Evolutionary conservation across 2,113 vertebrate genomes (phyloP), one percentile per base, ranked within the genome.

Genomic region (Pachypanchax playfairii): DNA sequence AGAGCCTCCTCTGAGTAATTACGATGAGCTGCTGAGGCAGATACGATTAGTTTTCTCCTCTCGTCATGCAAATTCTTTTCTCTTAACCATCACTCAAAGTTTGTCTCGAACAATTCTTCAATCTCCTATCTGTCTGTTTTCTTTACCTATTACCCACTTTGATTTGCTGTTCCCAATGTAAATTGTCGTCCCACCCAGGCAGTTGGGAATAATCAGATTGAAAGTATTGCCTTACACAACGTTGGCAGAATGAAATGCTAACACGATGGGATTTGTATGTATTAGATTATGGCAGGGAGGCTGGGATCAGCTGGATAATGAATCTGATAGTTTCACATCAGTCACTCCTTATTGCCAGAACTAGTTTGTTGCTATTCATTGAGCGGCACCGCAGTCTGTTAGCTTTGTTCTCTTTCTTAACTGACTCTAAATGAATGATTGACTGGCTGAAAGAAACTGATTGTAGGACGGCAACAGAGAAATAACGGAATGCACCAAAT

Each of bases 181-280:
- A 90, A 88, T 87, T 70, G 67, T 70, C 5, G 22, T 56, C 68
- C 69, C 61, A 71, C 70, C 79, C 76, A 51, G 62, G 62, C 59
- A 55, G 60, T 62, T 54, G 44, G 44, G 65, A 51, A 28, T 89
- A 91, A 93, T 92, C 86, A 88, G 82, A 90, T 90, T 87, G 77
- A 79, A 73, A 62, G 85, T 90, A 90, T 88, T 85, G 76, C 83
- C 57, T 91, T 86, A 76, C 75, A 82, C 79, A 87, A 70, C 85
- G 79, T 73, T 60, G 65, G 79, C 47, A 71, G 73, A 91, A 92
- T 90, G 83, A 91, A 92, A 91, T 87, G 88, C 80, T 76, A 90
- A 87, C 87, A 85, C 74, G 74, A 84, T 88, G 67, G 87, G 85
- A 88, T 89, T 85, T 82, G 79, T 76, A 73, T 77, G 83, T 81